These are phyloP conservation scores for Colletes collaris DNA, from an alignment of 2,888 invertebrate genomes.

Conservation along the genomic window DNA sequence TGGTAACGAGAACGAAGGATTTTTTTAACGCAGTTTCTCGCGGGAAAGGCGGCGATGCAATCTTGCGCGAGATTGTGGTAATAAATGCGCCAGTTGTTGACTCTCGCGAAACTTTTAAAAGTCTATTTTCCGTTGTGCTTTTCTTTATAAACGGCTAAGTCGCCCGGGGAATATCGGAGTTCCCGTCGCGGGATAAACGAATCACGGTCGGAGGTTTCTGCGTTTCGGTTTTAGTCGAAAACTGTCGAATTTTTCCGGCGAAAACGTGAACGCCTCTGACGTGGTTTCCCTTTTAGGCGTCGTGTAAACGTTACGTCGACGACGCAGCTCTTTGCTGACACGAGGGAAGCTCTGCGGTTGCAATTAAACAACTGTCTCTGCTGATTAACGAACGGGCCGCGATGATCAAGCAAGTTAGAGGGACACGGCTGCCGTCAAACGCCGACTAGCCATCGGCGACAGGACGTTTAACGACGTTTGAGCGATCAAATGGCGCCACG, in stretches of 20 bases:
- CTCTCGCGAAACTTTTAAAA: conserved; percentile 9
- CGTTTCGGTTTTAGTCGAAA: background rate
- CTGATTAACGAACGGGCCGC: conserved; percentile 60
- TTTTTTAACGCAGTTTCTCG: conserved; percentile 16
- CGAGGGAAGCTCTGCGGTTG: conserved; percentile 33
- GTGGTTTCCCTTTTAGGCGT: conserved; percentile 4
- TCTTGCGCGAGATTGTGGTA: conserved; percentile 4
- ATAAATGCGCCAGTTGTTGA: conserved; percentile 16
- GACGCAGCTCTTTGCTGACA: conserved; percentile 15
- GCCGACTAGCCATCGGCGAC: conserved; percentile 32
- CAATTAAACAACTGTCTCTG: conserved; percentile 56
- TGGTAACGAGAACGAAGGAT: conserved; percentile 9
- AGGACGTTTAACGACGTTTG: conserved; percentile 59
- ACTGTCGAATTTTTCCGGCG: background rate
- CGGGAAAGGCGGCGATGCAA: conserved; percentile 31
- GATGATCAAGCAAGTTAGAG: conserved; percentile 61
- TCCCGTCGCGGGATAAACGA: background rate
- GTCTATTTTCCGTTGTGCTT: conserved; percentile 13
- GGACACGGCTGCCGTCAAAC: conserved; percentile 42
- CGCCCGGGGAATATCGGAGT: too few relatives aligned
- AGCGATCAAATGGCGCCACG: conserved; percentile 49
- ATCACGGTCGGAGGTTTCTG: background rate
- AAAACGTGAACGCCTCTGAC: background rate
- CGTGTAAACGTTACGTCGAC: background rate
- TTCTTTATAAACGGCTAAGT: background rate